phyloP scores from a whole-genome alignment of 2,113 vertebrate species.

The Hippocampus abdominalis region DNA sequence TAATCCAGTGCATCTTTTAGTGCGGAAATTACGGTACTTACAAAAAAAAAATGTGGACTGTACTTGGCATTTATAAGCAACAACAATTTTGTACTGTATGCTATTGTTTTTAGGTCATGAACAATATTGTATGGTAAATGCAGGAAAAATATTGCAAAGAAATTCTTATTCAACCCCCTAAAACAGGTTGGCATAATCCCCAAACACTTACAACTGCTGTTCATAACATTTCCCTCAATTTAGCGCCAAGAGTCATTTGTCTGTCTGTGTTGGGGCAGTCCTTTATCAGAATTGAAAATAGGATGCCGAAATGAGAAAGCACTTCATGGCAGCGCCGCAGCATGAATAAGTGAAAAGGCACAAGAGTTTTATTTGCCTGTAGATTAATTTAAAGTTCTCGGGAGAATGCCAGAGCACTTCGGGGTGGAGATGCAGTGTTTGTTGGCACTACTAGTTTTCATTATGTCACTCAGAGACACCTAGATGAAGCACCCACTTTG shows the following conservation, averaged over 20 bases:
- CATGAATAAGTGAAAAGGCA: conserved; percentile 42
- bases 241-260: conserved; percentile 28
- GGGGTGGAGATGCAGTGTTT: conserved; percentile 7
- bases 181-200: neutral
- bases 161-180: no score
- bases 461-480: conserved; percentile 1
- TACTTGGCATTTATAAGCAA: no score
- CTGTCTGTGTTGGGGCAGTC: conserved; percentile 20
- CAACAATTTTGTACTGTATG: no score
- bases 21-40: no score
- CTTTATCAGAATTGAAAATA: conserved; percentile 33
- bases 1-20: no score
- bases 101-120: no score
- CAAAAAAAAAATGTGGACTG: no score
- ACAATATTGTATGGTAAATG: no score
- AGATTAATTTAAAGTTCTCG: conserved; percentile 22
- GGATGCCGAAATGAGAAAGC: conserved; percentile 25
- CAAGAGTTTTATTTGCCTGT: conserved; percentile 32
- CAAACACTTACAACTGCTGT: no score
- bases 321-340: conserved; percentile 21
- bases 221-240: neutral
- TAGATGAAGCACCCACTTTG: conserved; percentile 3
- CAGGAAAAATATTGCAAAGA: no score
- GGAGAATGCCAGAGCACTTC: conserved; percentile 19
- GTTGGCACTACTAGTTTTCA: neutral